Evolutionary conservation across 2,797 vertebrate species (phyloP).

Genomic region (Sparus aurata): DNA sequence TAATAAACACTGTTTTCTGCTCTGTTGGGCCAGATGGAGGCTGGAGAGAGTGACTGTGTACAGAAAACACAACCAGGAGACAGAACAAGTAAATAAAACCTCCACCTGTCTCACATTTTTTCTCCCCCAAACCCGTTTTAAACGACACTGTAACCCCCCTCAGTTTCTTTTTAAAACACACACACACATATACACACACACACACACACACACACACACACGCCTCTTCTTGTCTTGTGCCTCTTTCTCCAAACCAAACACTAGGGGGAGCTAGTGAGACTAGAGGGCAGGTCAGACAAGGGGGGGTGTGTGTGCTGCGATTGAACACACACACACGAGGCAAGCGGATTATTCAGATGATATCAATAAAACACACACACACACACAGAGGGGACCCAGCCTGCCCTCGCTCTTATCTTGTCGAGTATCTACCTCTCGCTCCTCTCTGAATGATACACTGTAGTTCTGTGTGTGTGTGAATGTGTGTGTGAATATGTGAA

Average conservation of each 20-base stretch:
- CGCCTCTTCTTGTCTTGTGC: conserved; percentile 33
- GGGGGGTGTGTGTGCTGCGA: conserved; percentile 12
- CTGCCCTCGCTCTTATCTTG: conserved; percentile 66
- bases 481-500: conserved; percentile 2
- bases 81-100: conserved; percentile 19
- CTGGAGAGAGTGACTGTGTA: conserved; percentile 63
- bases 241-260: conserved; percentile 49
- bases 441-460: conserved; percentile 79
- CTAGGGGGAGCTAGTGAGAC: conserved; percentile 61
- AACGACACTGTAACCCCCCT: conserved; percentile 72
- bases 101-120: conserved; percentile 16
- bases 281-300: conserved; percentile 20
- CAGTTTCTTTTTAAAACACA: background rate
- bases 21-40: conserved; percentile 62
- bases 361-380: conserved; percentile 15
- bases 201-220: conserved; percentile 6
- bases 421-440: conserved; percentile 86
- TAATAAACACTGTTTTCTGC: conserved; percentile 79
- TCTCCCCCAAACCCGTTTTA: conserved; percentile 44
- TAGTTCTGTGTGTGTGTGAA: conserved; percentile 60
- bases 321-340: conserved; percentile 23
- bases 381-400: conserved; percentile 40
- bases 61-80: conserved; percentile 53
- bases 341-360: conserved; percentile 16
- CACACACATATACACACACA: background rate